phyloP scores from a whole-genome alignment of 2,888 invertebrate species.

The Ctena decussata region DNA sequence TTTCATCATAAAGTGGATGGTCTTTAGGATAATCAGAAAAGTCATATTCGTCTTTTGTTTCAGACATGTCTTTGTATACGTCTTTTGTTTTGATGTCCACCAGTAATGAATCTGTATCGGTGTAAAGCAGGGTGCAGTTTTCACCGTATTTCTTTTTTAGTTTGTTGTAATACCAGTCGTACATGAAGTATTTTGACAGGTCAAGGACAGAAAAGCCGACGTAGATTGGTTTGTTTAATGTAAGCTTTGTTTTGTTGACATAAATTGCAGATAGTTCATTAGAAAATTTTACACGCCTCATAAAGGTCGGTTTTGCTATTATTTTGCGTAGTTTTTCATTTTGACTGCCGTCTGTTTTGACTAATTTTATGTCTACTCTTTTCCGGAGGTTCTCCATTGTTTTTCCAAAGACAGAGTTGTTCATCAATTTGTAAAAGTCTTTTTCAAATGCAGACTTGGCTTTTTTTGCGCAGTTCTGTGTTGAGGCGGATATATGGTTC shows the following conservation, averaged over 20 bases:
- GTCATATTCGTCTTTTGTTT: slow-evolving; percentile 45
- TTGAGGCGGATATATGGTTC: slow-evolving; percentile 81
- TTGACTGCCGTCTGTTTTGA: slow-evolving; percentile 31
- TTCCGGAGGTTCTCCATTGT: slow-evolving; percentile 36
- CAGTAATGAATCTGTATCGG: slow-evolving; percentile 77
- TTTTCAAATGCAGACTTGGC: slow-evolving; percentile 83
- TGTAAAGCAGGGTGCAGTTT: slow-evolving; percentile 48
- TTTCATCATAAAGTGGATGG: slow-evolving; percentile 46
- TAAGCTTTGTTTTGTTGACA: slow-evolving; percentile 45
- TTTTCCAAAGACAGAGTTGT: slow-evolving; percentile 40
- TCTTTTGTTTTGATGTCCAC: slow-evolving; percentile 81
- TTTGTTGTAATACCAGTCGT: slow-evolving; percentile 82
- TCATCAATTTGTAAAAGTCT: slow-evolving; percentile 75
- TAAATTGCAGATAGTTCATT: slow-evolving; percentile 40
- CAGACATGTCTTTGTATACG: slow-evolving; percentile 82
- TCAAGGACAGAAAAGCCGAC: slow-evolving; percentile 45
- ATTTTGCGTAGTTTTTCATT: slow-evolving; percentile 33
- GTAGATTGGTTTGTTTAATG: slow-evolving; percentile 53
- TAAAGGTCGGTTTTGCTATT: slow-evolving; percentile 34
- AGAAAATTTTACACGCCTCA: slow-evolving; percentile 39
- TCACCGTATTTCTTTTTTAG: slow-evolving; percentile 77
- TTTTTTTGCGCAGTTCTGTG: slow-evolving; percentile 68
- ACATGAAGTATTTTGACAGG: slow-evolving; percentile 48
- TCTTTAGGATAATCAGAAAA: slow-evolving; percentile 48
- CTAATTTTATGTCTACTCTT: slow-evolving; percentile 39